Evolutionary conservation across 2,888 invertebrate genomes (phyloP).

Genomic region (Noctuana brunneofusca): DNA sequence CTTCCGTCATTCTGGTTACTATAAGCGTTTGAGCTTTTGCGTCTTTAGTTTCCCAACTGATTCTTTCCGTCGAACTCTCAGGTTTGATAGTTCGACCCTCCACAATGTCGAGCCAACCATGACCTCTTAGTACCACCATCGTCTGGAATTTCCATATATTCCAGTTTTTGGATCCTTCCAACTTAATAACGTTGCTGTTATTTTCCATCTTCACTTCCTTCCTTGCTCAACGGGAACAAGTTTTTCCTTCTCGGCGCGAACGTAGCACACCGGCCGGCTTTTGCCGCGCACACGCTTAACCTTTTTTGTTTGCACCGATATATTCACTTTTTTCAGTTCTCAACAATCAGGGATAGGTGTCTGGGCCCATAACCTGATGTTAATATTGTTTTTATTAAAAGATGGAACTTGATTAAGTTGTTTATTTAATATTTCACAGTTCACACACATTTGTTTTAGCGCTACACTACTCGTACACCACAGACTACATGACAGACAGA

Average conservation of each 20-base stretch:
- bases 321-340: not conserved
- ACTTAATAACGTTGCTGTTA: constrained; percentile 35
- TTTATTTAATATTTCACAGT: too few species aligned
- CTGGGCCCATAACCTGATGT: constrained; percentile 7
- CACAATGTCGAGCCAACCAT: constrained; percentile 39
- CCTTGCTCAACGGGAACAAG: constrained; percentile 17
- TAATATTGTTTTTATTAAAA: not conserved
- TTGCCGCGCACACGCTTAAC: not conserved
- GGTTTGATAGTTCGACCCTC: constrained; percentile 40
- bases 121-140: constrained; percentile 39
- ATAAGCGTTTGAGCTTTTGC: constrained; percentile 44
- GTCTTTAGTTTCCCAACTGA: constrained; percentile 41
- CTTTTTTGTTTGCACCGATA: not conserved
- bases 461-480: too few species aligned
- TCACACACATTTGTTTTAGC: too few species aligned
- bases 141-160: constrained; percentile 47
- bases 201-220: constrained; percentile 9
- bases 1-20: constrained; percentile 45
- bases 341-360: not conserved
- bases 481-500: too few species aligned
- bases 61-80: constrained; percentile 19
- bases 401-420: not conserved
- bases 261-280: not conserved
- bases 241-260: constrained; percentile 3
- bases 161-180: constrained; percentile 45